Evolutionary conservation across 2,797 vertebrate genomes (phyloP), one percentile per base, ranked within the genome.

Genomic region (Diplodus sargus): DNA sequence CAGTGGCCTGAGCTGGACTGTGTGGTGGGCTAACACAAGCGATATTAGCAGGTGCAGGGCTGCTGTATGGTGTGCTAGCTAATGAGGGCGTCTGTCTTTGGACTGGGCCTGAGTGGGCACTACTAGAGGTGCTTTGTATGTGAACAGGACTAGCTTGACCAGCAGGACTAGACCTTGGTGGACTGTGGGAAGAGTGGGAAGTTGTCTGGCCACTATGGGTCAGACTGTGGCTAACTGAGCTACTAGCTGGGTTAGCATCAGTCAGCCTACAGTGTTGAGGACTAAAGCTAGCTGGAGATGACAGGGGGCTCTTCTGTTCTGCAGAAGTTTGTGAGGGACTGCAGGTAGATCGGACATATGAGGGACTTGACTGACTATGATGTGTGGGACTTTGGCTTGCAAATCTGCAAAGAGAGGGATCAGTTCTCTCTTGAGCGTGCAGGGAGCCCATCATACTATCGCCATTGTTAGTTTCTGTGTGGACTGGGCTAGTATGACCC

Each of bases 131-230:
- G 69, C 62, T 78, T 28, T 79, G 60, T 65, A 63, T 49, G 45
- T 85, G 69, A 82, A 63, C 18, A 83, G 89, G 84, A 89, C 85
- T 88, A 89, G 76, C 73, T 79, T 87, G 89, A 90, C 86, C 87
- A 78, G 83, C 85, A 88, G 70, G 85, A 89, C 87, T 87, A 87
- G 87, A 85, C 81, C 80, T 51, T 9, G 56, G 49, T 58, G 81
- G 69, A 82, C 80, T 79, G 34, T 70, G 80, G 75, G n/a, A n/a
- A 58, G 58, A 61, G 45, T 3, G 4, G 23, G 65, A 52, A 72
- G 25, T 63, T 1, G 20, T 43, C 78, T 85, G 85, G 81, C 18
- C 45, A 10, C 25, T n/a, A 5, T 20, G 22, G 67, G 74, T 82
- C 75, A 79, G 64, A 79, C 10, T 74, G 54, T 74, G 77, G 67